phyloP scores from a whole-genome alignment of 2,797 vertebrate species.

The Protonibea diacanthus region DNA sequence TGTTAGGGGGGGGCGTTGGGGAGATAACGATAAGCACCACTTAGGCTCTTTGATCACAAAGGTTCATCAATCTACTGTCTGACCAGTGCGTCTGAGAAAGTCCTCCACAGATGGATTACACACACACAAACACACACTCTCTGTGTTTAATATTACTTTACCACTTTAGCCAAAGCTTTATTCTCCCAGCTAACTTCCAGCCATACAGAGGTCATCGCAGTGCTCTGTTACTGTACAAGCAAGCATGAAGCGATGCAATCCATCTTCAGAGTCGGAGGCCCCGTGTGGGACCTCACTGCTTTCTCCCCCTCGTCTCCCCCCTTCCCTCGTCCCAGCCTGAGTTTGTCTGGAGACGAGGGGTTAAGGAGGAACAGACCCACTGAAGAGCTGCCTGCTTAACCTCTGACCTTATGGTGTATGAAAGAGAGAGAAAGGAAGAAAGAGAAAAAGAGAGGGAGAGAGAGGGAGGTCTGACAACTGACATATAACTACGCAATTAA shows the following conservation, averaged over 20 bases:
- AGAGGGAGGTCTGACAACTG: conserved; percentile 42
- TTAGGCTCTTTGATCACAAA: conserved; percentile 95
- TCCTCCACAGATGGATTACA: conserved; percentile 74
- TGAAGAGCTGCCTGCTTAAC: conserved; percentile 85
- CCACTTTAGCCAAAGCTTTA: conserved; percentile 55
- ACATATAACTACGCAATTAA: conserved; percentile 31
- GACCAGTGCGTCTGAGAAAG: conserved; percentile 93
- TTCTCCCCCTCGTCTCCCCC: not conserved
- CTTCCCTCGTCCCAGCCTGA: conserved; percentile 17
- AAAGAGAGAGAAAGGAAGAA: conserved; percentile 59
- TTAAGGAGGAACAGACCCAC: conserved; percentile 83
- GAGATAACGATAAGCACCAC: conserved; percentile 94
- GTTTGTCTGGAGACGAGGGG: conserved; percentile 78
- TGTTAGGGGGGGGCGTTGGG: conserved; percentile 61
- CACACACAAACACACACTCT: not conserved
- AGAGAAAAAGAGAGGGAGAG: conserved; percentile 29
- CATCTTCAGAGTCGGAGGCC: conserved; percentile 62
- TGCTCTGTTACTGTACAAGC: conserved; percentile 62
- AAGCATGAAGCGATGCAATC: conserved; percentile 51
- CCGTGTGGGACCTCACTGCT: conserved; percentile 24
- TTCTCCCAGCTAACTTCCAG: conserved; percentile 30
- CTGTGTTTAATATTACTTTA: conserved; percentile 69
- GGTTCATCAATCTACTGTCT: conserved; percentile 90
- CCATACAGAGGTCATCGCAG: conserved; percentile 35
- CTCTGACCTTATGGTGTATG: conserved; percentile 76